Percentiles rank a stretch among this genome's conserved stretches.
Conservation (phyloP, 2,797 vertebrate genomes). For the Dendrocincla fuliginosa region DNA sequence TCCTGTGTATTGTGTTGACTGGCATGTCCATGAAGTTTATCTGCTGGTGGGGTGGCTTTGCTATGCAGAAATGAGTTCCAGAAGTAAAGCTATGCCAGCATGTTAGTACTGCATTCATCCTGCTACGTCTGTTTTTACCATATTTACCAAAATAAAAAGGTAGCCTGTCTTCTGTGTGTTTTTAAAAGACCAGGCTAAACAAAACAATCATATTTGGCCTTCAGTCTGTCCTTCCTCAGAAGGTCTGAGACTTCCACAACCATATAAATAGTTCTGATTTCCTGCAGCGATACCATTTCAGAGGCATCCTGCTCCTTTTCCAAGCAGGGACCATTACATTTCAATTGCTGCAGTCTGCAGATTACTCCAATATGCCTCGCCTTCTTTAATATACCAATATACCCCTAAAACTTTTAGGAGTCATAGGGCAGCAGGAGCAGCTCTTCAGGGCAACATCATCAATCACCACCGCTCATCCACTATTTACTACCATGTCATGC, state of each 20-base stretch:
- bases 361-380: not conserved
- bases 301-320: not conserved
- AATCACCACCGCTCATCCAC: not conserved
- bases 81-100: not conserved
- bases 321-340: not conserved
- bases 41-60: not conserved
- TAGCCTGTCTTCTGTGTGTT: not conserved
- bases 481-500: not conserved
- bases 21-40: not conserved
- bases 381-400: not conserved
- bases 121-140: not conserved
- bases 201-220: not conserved
- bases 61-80: not conserved
- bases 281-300: not conserved
- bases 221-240: not conserved
- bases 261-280: not conserved
- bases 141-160: not conserved
- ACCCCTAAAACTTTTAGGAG: not conserved
- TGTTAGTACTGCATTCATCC: not conserved
- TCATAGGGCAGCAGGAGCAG: rapidly evolving
- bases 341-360: not conserved
- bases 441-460: not conserved
- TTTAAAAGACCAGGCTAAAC: not conserved
- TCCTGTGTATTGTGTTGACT: not conserved
- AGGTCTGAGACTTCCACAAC: not conserved